Base-by-base conservation (phyloP, 1,140 invertebrate species). In the Anastrepha ludens region DNA sequence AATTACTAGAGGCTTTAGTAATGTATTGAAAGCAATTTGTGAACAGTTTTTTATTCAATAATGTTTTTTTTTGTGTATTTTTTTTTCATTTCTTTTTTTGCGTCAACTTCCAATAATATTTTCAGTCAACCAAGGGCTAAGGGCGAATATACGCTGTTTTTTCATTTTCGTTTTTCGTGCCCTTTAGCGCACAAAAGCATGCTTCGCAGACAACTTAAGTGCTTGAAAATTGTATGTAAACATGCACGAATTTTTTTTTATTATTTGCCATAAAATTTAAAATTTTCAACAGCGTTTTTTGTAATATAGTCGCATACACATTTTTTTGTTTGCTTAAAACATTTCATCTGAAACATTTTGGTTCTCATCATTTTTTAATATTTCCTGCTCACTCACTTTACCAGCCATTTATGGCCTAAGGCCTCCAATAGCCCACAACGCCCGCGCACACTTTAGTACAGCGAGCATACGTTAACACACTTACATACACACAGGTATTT, bases 201-300 rank as follows among this genome's bases (percentile, higher is more conserved):
- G 74, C 74, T 81, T 20, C 50, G 47, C 44, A 55, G n/a, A 55
- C 44, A 81, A 55, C 20, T 81, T 55, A 20, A 81, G 74, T 58
- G 20, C 74, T 81, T 9, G 50, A 55, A 55, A 81, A 41, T 81
- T 55, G 0, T 17, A 81, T 20, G 47, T 55, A 58, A 81, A 81
- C 17, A 58, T 81, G n/a, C 47, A 47, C 17, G 50, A 81, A 81
- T 81, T 58, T 47, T 55, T 78, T 81, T 81, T 74, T 74, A 74
- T 74, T 74, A 7, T 44, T 74, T 44, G 39, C 4, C 5, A 15
- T 2, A 44, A 15, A 74, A 74, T 47, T 41, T 81, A 58, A 6
- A 11, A 20, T 4, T 81, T 81, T 67, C 20, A 29, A 4, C 60
- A 29, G 60, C 3, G 60, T n/a, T 62, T n/a, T 62, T 17, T 13